Evolutionary conservation across 2,797 vertebrate species (phyloP).

Genomic region (Sebastolobus alascanus): DNA sequence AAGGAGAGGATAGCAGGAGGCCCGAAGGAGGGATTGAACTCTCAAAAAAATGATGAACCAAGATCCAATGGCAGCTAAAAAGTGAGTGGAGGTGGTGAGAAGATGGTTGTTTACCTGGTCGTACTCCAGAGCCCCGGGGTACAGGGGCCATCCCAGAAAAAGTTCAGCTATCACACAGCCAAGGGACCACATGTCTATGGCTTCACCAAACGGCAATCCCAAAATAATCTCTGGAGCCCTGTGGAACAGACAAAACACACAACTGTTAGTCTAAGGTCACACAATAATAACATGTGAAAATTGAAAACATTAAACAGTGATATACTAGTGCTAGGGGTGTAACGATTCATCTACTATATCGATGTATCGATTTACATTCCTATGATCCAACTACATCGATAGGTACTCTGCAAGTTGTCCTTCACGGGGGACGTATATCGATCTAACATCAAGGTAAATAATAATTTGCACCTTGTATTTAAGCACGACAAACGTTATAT

Average conservation of each 20-base stretch:
- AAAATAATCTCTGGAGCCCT: slow-evolving; percentile 99
- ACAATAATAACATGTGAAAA: slow-evolving; percentile 4
- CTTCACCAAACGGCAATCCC: slow-evolving; percentile 99
- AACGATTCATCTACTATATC: too few species aligned
- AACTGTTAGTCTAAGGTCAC: slow-evolving; percentile 18
- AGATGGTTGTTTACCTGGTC: slow-evolving; percentile 93
- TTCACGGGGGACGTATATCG: too few species aligned
- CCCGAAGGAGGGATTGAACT: not conserved
- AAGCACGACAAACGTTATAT: too few species aligned
- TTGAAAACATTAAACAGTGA: not conserved
- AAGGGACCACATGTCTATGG: slow-evolving; percentile 99
- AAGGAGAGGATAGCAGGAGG: not conserved
- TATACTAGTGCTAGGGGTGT: not conserved
- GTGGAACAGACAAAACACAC: slow-evolving; percentile 69
- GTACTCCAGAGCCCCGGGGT: slow-evolving; percentile 98
- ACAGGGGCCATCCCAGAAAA: slow-evolving; percentile 99
- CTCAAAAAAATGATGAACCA: not conserved
- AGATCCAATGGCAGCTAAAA: not conserved
- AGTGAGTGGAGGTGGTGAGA: slow-evolving; percentile 5
- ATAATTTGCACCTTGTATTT: too few species aligned
- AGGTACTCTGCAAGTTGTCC: too few species aligned
- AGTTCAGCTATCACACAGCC: slow-evolving; percentile 99
- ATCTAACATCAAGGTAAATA: too few species aligned
- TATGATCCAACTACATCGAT: too few species aligned
- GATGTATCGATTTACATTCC: too few species aligned